A percentile compares a stretch with the other conserved stretches of the same genome.
These are phyloP conservation scores for Latheticus oryzae DNA, from an alignment of 2,888 invertebrate species.

Conservation along the genomic window DNA sequence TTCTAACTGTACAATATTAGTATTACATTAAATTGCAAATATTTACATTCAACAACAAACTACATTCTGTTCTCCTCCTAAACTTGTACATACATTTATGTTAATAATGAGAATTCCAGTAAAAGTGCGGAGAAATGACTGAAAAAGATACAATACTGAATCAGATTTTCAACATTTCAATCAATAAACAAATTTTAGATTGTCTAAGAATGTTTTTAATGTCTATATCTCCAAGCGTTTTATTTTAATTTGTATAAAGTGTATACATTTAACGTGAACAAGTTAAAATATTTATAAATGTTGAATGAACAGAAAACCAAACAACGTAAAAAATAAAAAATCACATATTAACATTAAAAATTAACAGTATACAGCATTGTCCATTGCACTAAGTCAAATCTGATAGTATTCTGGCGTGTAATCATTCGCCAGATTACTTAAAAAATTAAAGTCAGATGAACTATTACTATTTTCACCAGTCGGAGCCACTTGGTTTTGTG, in stretches of 20 bases:
- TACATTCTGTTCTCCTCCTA: constrained; percentile 53
- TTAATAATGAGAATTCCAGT: constrained; percentile 46
- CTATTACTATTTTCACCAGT: constrained; percentile 85
- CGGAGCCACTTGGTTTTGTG: constrained; percentile 56
- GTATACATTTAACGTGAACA: constrained; percentile 38
- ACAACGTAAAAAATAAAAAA: constrained; percentile 36
- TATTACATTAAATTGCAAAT: constrained; percentile 60
- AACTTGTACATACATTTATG: constrained; percentile 62
- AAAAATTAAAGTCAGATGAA: constrained; percentile 94
- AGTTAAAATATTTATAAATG: constrained; percentile 34
- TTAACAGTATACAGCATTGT: constrained; percentile 51
- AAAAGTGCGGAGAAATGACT: constrained; percentile 19
- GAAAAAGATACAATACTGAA: constrained; percentile 22
- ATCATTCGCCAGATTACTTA: constrained; percentile 92
- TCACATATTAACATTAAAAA: constrained; percentile 40
- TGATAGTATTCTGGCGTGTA: constrained; percentile 93
- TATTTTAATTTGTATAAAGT: constrained; percentile 34
- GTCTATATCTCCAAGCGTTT: constrained; percentile 23
- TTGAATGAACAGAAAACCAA: constrained; percentile 21
- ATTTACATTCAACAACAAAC: constrained; percentile 62
- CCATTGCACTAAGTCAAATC: constrained; percentile 68
- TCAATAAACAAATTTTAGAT: constrained; percentile 24
- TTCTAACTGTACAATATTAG: constrained; percentile 63
- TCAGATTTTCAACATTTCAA: constrained; percentile 31
- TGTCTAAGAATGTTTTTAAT: no score